Percentiles rank a stretch among this genome's conserved stretches.
phyloP scores from a whole-genome alignment of 1,140 invertebrate species.

The Babylonia areolata region DNA sequence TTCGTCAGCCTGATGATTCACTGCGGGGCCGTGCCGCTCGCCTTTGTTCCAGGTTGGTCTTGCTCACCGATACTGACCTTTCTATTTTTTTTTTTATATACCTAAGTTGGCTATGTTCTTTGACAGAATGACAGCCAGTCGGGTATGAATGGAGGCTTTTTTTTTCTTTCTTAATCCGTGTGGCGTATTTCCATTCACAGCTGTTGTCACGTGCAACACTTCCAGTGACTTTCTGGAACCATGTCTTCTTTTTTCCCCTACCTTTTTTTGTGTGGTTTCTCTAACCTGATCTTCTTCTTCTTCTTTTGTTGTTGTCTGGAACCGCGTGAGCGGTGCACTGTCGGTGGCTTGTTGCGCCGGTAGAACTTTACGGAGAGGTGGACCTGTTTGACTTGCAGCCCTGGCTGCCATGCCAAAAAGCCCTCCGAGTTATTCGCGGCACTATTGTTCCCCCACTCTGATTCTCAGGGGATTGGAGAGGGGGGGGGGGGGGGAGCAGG shows the following conservation, averaged over 20 bases:
- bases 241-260: too few relatives aligned
- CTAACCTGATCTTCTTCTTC: neutral
- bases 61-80: neutral
- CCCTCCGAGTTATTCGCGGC: neutral
- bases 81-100: too few relatives aligned
- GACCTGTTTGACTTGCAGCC: neutral
- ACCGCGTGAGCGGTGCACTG: neutral
- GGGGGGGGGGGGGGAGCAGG: neutral
- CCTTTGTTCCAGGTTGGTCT: neutral
- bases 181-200: too few relatives aligned
- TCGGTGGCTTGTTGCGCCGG: neutral
- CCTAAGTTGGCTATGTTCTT: neutral
- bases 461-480: neutral
- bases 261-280: neutral
- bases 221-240: too few relatives aligned
- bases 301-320: neutral
- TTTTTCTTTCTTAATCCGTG: neutral
- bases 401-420: neutral
- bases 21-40: neutral
- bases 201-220: too few relatives aligned
- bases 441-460: neutral
- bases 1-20: neutral
- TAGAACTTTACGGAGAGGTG: neutral
- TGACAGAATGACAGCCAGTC: neutral
- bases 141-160: neutral